Conservation (phyloP, 2,797 vertebrate genomes). For the Crax fasciolata region DNA sequence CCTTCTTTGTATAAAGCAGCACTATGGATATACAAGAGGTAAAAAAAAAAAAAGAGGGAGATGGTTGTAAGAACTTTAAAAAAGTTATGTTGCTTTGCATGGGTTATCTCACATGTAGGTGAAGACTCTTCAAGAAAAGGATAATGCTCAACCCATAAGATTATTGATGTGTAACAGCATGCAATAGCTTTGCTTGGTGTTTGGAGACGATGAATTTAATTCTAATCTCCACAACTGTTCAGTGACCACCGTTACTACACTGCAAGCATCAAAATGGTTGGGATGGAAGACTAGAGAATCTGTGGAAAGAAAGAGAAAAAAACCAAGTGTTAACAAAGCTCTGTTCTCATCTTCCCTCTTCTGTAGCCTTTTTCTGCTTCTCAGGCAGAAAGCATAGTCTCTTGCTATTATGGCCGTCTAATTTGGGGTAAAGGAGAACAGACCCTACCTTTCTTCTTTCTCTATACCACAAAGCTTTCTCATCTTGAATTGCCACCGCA, state of each 20-base stretch:
- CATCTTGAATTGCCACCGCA: neutral
- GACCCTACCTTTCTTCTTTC: neutral
- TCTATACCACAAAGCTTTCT: neutral
- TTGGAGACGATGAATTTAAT: neutral
- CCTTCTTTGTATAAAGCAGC: neutral
- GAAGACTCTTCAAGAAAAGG: neutral
- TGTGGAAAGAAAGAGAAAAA: neutral
- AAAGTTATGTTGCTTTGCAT: neutral
- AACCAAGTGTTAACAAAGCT: neutral
- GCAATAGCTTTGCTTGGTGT: neutral
- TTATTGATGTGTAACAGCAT: neutral
- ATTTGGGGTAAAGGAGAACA: neutral
- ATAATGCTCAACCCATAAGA: neutral
- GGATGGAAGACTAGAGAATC: accelerated
- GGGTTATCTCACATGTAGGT: neutral
- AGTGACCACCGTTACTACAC: neutral
- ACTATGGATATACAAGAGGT: neutral
- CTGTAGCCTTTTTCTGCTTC: neutral
- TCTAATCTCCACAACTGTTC: neutral
- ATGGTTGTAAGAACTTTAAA: neutral
- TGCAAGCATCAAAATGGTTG: neutral
- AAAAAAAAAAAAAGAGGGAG: neutral
- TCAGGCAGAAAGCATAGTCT: neutral
- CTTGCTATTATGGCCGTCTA: neutral
- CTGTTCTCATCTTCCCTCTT: neutral